phyloP scores from a whole-genome alignment of 2,797 vertebrate species.

The Notoglanidium macrostoma region DNA sequence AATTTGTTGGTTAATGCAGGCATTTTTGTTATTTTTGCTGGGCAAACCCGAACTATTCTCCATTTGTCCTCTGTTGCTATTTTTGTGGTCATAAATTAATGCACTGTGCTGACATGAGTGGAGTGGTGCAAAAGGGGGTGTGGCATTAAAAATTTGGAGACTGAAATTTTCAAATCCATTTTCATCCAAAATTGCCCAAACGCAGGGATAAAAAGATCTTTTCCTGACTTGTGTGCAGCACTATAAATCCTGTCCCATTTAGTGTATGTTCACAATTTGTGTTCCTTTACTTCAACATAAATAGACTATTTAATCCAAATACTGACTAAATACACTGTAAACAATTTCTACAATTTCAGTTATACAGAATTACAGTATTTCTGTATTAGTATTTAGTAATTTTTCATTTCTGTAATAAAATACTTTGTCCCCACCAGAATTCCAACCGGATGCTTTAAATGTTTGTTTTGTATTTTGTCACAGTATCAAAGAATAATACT shows the following conservation, averaged over 20 bases:
- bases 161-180: not conserved
- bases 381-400: not conserved
- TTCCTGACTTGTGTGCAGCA: not conserved
- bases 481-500: not conserved
- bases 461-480: not conserved
- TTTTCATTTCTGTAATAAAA: not conserved
- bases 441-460: not conserved
- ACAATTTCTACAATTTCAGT: not conserved
- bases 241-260: not conserved
- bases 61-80: not conserved
- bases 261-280: not conserved
- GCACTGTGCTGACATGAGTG: not conserved
- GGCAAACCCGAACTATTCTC: not conserved
- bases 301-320: not conserved
- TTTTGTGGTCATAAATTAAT: slow-evolving; percentile 7
- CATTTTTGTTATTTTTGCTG: not conserved
- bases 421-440: too few relatives aligned
- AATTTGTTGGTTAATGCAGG: not conserved
- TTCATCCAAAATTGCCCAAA: not conserved
- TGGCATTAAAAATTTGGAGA: not conserved
- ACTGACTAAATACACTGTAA: not conserved
- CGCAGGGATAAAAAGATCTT: not conserved
- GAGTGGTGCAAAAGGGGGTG: not conserved
- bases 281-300: not conserved
- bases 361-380: not conserved